Evolutionary conservation across 2,888 invertebrate species (phyloP).

Genomic region (Sminthurides aquaticus): DNA sequence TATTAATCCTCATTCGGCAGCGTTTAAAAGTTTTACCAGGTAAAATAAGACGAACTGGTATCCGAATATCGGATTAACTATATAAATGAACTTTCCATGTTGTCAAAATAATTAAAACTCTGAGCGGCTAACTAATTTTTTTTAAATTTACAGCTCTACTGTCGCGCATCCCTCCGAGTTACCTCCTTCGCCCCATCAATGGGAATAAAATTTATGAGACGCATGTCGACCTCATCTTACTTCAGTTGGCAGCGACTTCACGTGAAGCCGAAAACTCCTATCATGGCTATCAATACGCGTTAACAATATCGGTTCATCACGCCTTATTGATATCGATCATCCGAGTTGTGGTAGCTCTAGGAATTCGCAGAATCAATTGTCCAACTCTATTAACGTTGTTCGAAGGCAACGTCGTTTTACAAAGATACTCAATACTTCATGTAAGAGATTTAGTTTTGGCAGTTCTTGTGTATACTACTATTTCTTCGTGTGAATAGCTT

Average conservation of each 20-base stretch:
- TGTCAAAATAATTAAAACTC: neutral
- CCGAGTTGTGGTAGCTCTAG: neutral
- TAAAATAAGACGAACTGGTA: conserved; percentile 55
- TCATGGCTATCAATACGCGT: neutral
- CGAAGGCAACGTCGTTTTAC: neutral
- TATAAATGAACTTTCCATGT: too few species aligned
- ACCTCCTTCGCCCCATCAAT: conserved; percentile 96
- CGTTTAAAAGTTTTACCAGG: conserved; percentile 99
- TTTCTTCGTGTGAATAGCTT: neutral
- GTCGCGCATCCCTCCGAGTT: conserved; percentile 96
- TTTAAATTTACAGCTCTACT: conserved; percentile 69
- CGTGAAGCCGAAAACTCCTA: too few species aligned
- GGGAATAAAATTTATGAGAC: conserved; percentile 64
- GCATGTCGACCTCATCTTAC: too few species aligned
- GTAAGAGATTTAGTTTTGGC: neutral
- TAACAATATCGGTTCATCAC: neutral
- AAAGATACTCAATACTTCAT: neutral
- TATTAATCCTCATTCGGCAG: conserved; percentile 99
- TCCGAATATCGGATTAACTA: too few species aligned
- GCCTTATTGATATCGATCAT: neutral
- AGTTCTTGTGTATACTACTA: neutral
- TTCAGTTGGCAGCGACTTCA: too few species aligned
- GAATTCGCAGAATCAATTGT: neutral
- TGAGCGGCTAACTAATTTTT: neutral
- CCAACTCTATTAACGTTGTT: neutral